Evolutionary conservation across 2,113 vertebrate genomes (phyloP).

Genomic region (Gnathonemus longibarbis): DNA sequence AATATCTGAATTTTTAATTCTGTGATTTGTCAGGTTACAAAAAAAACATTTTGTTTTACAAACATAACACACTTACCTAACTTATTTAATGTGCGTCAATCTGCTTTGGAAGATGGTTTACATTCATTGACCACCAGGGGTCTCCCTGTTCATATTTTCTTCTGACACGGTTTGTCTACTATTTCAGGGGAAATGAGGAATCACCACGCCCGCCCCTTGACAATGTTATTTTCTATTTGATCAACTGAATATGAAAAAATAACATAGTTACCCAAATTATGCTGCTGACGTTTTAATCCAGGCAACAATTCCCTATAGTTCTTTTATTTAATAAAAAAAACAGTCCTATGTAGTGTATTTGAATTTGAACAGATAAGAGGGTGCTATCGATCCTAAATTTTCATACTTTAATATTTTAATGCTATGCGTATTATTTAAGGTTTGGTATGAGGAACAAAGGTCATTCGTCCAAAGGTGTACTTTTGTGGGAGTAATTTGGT

Average conservation of each 20-base stretch:
- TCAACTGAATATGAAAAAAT: not conserved
- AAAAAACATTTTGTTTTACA: not conserved
- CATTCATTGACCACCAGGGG: not conserved
- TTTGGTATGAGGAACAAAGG: not conserved
- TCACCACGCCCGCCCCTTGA: not conserved
- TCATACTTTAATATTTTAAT: not conserved
- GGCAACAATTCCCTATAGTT: not conserved
- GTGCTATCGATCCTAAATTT: not conserved
- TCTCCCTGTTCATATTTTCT: not conserved
- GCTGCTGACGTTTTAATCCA: not conserved
- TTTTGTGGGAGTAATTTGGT: conserved; percentile 1
- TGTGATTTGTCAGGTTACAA: not conserved
- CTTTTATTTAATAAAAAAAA: not conserved
- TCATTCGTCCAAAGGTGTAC: not conserved
- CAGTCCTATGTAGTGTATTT: not conserved
- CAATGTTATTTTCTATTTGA: not conserved
- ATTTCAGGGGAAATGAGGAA: not conserved
- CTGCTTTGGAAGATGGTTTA: not conserved
- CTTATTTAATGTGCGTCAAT: not conserved
- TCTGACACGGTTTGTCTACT: not conserved
- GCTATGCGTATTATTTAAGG: not conserved
- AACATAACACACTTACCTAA: not conserved
- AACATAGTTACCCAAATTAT: not conserved
- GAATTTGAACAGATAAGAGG: not conserved
- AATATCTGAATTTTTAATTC: not conserved